Conservation (phyloP, 2,888 invertebrate genomes). For the Tachina fera region DNA sequence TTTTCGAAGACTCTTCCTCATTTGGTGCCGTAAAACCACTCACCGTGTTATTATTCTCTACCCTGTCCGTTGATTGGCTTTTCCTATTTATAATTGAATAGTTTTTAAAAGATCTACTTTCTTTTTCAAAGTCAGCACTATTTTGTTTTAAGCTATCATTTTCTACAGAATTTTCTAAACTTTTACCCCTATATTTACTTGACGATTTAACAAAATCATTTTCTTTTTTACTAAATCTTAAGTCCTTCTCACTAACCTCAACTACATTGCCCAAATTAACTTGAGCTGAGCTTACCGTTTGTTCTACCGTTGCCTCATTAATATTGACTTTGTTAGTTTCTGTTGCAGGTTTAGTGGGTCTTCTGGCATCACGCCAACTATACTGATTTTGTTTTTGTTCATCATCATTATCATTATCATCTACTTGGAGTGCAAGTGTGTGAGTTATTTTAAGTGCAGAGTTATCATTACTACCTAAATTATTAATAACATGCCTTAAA, state of each 20-base stretch:
- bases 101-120: slow-evolving; percentile 25
- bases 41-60: neutral
- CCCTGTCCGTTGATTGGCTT: neutral
- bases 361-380: slow-evolving; percentile 71
- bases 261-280: slow-evolving; percentile 20
- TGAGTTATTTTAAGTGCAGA: slow-evolving; percentile 30
- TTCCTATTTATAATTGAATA: slow-evolving; percentile 41
- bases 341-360: slow-evolving; percentile 54
- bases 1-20: neutral
- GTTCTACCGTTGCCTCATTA: slow-evolving; percentile 13
- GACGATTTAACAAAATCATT: slow-evolving; percentile 35
- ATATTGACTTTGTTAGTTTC: slow-evolving; percentile 28
- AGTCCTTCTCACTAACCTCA: slow-evolving; percentile 31
- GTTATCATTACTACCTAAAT: slow-evolving; percentile 73
- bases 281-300: slow-evolving; percentile 23
- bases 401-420: slow-evolving; percentile 22
- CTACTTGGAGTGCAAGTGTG: slow-evolving; percentile 27
- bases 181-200: slow-evolving; percentile 77
- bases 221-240: slow-evolving; percentile 67
- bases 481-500: slow-evolving; percentile 77
- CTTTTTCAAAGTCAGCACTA: neutral
- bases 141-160: slow-evolving; percentile 7
- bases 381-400: slow-evolving; percentile 34
- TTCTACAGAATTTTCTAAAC: slow-evolving; percentile 72
- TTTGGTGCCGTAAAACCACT: slow-evolving; percentile 17